Percentiles rank a stretch among this genome's conserved stretches.
These are phyloP conservation scores for Epsilonema sp. DNA, from an alignment of 2,888 invertebrate species.

Conservation along the genomic window DNA sequence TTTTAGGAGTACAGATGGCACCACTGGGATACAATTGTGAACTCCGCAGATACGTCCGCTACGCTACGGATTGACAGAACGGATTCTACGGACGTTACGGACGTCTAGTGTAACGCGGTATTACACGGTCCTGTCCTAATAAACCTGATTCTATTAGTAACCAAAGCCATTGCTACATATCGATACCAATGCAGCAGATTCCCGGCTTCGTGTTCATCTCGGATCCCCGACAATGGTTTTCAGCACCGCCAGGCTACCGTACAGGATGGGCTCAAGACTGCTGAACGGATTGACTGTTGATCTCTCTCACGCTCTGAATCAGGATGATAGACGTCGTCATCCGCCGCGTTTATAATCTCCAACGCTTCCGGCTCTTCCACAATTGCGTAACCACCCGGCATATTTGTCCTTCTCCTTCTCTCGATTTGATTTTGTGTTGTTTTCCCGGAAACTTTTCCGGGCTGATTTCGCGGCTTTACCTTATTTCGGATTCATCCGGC, in stretches of 20 bases:
- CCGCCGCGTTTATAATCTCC: slow-evolving; percentile 5
- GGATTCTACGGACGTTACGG: too few relatives aligned
- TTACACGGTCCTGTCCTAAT: too few relatives aligned
- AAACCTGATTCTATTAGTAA: too few relatives aligned
- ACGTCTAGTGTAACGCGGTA: too few relatives aligned
- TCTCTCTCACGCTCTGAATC: slow-evolving; percentile 4
- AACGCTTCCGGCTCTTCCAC: slow-evolving; percentile 6
- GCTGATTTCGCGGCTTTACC: too few relatives aligned
- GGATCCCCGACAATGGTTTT: slow-evolving; percentile 6
- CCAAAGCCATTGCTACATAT: background rate
- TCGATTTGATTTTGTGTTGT: too few relatives aligned
- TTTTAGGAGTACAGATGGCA: too few relatives aligned
- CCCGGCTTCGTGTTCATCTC: slow-evolving; percentile 3
- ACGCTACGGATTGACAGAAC: too few relatives aligned
- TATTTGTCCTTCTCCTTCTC: background rate
- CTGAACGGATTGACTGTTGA: background rate
- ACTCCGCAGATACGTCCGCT: too few relatives aligned
- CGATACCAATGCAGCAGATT: slow-evolving; percentile 3
- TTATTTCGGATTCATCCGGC: too few relatives aligned
- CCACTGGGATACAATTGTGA: too few relatives aligned
- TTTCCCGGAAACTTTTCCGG: too few relatives aligned
- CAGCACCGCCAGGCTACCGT: slow-evolving; percentile 3
- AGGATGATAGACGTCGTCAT: slow-evolving; percentile 7
- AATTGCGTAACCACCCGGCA: slow-evolving; percentile 4
- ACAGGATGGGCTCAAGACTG: slow-evolving; percentile 4